Percentiles rank a stretch among this genome's conserved stretches.
These are phyloP conservation scores for Parochlus steinenii DNA, from an alignment of 2,888 invertebrate species.

Conservation along the genomic window DNA sequence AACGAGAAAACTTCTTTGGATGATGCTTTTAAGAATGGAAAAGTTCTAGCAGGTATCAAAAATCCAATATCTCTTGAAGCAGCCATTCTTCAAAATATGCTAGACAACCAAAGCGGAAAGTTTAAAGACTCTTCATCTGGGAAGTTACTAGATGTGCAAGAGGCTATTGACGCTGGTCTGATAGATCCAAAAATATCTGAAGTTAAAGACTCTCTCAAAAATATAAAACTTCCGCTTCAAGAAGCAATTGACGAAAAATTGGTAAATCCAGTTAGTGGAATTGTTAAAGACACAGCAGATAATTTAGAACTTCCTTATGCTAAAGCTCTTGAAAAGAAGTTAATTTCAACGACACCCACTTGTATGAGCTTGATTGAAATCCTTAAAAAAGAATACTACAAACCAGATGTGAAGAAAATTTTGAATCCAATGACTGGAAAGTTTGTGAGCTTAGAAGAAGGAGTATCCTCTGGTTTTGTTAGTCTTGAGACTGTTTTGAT, in stretches of 20 bases:
- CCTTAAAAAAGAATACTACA: slow-evolving; percentile 61
- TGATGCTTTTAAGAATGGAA: slow-evolving; percentile 51
- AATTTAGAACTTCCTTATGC: slow-evolving; percentile 52
- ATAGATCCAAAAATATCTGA: slow-evolving; percentile 67
- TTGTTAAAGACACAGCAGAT: slow-evolving; percentile 52
- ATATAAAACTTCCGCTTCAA: slow-evolving; percentile 52
- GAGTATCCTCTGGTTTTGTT: slow-evolving; percentile 51
- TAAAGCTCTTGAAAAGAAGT: slow-evolving; percentile 48
- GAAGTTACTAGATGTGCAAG: slow-evolving; percentile 45
- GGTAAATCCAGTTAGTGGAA: slow-evolving; percentile 50
- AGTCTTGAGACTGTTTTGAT: slow-evolving; percentile 55
- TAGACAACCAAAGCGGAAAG: slow-evolving; percentile 50
- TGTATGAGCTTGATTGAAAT: slow-evolving; percentile 57
- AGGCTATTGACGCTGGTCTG: slow-evolving; percentile 61
- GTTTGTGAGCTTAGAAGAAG: slow-evolving; percentile 55
- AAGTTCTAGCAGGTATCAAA: slow-evolving; percentile 46
- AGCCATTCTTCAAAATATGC: slow-evolving; percentile 50
- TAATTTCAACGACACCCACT: slow-evolving; percentile 53
- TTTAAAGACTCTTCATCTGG: slow-evolving; percentile 45
- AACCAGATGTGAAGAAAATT: slow-evolving; percentile 52
- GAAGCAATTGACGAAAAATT: slow-evolving; percentile 56
- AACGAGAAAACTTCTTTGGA: slow-evolving; percentile 50
- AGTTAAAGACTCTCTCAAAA: slow-evolving; percentile 58
- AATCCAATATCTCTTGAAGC: slow-evolving; percentile 66
- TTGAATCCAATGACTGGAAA: slow-evolving; percentile 61